phyloP scores from a whole-genome alignment of 2,888 invertebrate genomes.

The Unio pictorum region DNA sequence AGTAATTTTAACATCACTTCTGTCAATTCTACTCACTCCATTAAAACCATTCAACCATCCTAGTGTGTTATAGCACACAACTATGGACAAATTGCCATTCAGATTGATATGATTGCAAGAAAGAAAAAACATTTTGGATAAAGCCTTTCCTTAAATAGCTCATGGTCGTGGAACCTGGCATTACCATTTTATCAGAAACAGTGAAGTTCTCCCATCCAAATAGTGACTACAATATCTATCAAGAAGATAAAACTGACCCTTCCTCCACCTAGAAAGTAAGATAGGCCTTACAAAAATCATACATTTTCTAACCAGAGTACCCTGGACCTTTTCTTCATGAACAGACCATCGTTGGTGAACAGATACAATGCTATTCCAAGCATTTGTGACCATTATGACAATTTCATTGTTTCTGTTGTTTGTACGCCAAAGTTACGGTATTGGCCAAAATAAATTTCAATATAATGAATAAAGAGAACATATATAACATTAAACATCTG shows the following conservation, averaged over 20 bases:
- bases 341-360: conserved; percentile 14
- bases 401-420: conserved; percentile 8
- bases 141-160: conserved; percentile 8
- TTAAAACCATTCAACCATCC: background rate
- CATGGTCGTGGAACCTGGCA: conserved; percentile 19
- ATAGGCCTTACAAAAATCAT: conserved; percentile 8
- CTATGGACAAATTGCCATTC: background rate
- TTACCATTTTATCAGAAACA: conserved; percentile 2
- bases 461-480: too few relatives aligned
- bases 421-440: too few relatives aligned
- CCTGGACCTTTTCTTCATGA: conserved; percentile 18
- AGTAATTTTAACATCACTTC: background rate
- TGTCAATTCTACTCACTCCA: background rate
- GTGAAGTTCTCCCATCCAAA: too few relatives aligned
- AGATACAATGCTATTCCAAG: conserved; percentile 10
- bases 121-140: conserved; percentile 6
- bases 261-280: conserved; percentile 8
- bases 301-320: conserved; percentile 12
- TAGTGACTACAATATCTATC: too few relatives aligned
- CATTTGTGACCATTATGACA: conserved; percentile 15
- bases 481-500: too few relatives aligned
- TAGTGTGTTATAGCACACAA: conserved; percentile 1
- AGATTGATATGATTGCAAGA: too few relatives aligned
- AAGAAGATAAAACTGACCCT: conserved; percentile 12
- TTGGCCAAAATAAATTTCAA: too few relatives aligned